Evolutionary conservation across 2,113 vertebrate species (phyloP).

Genomic region (Orcinus orca): DNA sequence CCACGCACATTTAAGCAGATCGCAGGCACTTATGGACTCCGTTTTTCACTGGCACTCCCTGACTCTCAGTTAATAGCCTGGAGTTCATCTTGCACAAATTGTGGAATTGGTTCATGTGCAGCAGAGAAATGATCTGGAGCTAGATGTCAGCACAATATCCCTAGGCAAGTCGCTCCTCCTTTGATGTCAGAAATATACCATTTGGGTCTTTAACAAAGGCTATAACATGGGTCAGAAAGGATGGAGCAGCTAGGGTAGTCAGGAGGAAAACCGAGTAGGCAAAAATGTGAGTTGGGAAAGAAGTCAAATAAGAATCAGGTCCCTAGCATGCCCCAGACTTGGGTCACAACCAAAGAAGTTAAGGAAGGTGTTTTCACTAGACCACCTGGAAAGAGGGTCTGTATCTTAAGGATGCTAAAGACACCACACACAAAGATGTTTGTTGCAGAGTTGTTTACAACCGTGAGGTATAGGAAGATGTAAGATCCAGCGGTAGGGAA

Average conservation of each 20-base stretch:
- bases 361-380: neutral
- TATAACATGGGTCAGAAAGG: neutral
- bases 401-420: neutral
- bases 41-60: rapidly evolving
- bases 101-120: neutral
- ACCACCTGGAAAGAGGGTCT: neutral
- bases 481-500: neutral
- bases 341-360: neutral
- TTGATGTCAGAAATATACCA: neutral
- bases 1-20: neutral
- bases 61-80: slow-evolving; percentile 8
- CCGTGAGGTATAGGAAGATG: neutral
- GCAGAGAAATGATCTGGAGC: neutral
- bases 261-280: neutral
- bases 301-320: neutral
- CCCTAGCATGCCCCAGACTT: neutral
- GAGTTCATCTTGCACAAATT: neutral
- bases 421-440: no score
- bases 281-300: neutral
- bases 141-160: neutral
- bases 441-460: rapidly evolving
- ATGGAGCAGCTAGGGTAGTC: neutral
- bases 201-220: neutral
- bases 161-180: neutral
- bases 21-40: neutral